phyloP scores from a whole-genome alignment of 2,797 vertebrate species.

The Chrosomus eos region DNA sequence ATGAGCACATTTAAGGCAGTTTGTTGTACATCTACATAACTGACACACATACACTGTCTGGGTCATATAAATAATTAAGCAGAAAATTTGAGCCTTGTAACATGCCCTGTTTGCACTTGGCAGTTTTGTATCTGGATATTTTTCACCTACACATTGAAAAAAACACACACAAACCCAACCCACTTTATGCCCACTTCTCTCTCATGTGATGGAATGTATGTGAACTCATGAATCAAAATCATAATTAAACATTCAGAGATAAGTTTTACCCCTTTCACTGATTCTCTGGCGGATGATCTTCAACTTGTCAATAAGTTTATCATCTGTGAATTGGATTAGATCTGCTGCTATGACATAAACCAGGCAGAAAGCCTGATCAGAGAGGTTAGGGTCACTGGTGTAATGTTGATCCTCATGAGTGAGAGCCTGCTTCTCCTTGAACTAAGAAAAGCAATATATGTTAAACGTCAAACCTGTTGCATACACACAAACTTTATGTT shows the following conservation, averaged over 20 bases:
- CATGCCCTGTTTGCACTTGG: too few species aligned
- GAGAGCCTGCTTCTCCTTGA: not conserved
- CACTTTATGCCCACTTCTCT: not conserved
- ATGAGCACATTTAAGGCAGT: not conserved
- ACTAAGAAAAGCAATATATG: not conserved
- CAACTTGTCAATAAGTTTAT: not conserved
- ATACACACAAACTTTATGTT: not conserved
- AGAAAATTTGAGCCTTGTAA: too few species aligned
- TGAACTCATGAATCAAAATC: not conserved
- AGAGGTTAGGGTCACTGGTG: not conserved
- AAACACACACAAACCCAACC: not conserved
- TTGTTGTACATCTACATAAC: not conserved
- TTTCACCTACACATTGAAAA: not conserved
- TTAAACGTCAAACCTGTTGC: not conserved
- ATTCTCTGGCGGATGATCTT: not conserved
- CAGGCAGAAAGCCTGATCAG: conserved; percentile 13
- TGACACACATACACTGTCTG: not conserved
- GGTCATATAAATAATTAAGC: not conserved
- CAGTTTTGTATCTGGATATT: not conserved
- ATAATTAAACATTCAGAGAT: not conserved
- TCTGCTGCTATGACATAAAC: not conserved
- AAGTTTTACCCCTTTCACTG: not conserved
- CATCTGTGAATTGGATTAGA: not conserved
- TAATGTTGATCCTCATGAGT: not conserved
- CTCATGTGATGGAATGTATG: not conserved